Base-by-base conservation (phyloP, 2,888 invertebrate species). In the Conomelus anceps region DNA sequence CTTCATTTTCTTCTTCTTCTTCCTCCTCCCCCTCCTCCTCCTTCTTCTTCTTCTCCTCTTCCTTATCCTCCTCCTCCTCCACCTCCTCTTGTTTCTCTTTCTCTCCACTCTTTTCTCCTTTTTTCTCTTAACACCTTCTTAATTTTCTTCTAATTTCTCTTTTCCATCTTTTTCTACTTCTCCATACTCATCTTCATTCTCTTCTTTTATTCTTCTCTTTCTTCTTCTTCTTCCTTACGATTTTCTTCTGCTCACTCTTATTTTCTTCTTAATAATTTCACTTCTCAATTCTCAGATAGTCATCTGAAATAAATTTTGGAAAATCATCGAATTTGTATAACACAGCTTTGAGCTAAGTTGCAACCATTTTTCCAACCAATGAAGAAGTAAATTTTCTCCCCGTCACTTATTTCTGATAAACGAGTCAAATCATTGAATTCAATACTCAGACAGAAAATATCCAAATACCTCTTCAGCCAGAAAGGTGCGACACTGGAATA, bases 41-140 rank as follows among this genome's bases (percentile, higher is more conserved):
- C 88, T 88, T 90, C 91, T 91, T 90, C 89, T 90, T 90, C 89
- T 87, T 90, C 88, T n/a, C 89, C 86, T 88, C 84, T 86, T 24
- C 22, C 29, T 84, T 24, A 17, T 23, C 26, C 26, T 26, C 11
- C 26, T 26, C 11, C 26, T 26, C 11, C 26, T 26, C 26, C 11
- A 7, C 26, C 11, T 26, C 26, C 11, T 4, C 26, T 11, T 7
- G 11, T 26, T 7, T 26, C 26, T 4, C 26, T 26, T 26, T 63
- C 22, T 86, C 85, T 23, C 34, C 88, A 87, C 63, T 86, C 88
- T 88, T 88, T 88, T 34, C 23, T 90, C 26, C 22, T 22, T 24
- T n/a, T 86, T 22, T n/a, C 22, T n/a, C n/a, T n/a, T n/a, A n/a
- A n/a, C 85, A 86, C 86, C 86, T 23, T 88, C 88, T 86, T 63